Percentiles rank a stretch among this genome's conserved stretches.
phyloP scores from a whole-genome alignment of 2,888 invertebrate genomes.

The Erannis defoliaria region DNA sequence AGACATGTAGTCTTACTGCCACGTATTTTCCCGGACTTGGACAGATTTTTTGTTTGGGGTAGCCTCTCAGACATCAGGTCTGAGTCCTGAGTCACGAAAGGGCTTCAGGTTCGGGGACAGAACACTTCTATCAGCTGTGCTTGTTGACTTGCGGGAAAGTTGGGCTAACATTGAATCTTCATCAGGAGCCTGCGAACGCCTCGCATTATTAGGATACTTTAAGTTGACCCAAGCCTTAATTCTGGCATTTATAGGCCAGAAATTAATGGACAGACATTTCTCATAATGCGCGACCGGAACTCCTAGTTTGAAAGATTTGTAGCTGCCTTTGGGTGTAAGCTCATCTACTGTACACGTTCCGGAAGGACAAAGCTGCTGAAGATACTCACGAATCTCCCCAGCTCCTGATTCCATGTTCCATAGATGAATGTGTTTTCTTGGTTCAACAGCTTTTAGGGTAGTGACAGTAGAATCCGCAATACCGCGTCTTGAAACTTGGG shows the following conservation, averaged over 20 bases:
- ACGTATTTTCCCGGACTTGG: too few species aligned
- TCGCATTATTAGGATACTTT: background rate
- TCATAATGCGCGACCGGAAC: background rate
- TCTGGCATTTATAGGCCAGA: constrained; percentile 7
- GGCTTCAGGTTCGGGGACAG: background rate
- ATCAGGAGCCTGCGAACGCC: too few species aligned
- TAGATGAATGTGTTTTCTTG: too few species aligned
- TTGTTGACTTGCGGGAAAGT: background rate
- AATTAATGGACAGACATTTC: background rate
- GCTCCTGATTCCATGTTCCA: background rate
- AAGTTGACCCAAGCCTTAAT: constrained; percentile 10
- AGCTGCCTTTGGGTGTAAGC: constrained; percentile 3
- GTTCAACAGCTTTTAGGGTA: background rate
- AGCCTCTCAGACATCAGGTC: background rate
- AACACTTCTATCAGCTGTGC: background rate
- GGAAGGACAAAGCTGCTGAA: background rate
- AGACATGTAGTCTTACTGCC: background rate
- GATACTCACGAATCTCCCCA: constrained; percentile 5
- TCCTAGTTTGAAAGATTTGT: constrained; percentile 9
- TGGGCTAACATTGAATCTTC: too few species aligned
- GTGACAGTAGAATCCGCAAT: background rate
- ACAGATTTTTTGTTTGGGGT: background rate
- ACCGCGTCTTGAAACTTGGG: too few species aligned
- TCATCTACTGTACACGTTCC: constrained; percentile 11
- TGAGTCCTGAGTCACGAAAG: constrained; percentile 2